Evolutionary conservation across 2,888 invertebrate genomes (phyloP).

Genomic region (Lottia gigantea): DNA sequence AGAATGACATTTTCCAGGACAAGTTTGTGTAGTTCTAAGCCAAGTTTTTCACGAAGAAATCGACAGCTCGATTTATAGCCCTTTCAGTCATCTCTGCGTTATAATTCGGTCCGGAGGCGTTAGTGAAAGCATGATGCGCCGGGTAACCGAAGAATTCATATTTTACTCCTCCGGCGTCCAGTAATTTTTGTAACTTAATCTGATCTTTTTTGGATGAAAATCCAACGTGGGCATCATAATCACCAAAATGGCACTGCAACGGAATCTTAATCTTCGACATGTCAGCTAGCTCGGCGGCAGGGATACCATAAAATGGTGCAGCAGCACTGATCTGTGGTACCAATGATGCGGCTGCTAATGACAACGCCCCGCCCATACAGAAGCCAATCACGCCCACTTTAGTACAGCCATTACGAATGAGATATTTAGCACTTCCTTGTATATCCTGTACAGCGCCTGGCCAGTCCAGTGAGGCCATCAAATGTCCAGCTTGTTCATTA

Average conservation of each 20-base stretch:
- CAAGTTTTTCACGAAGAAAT: constrained; percentile 42
- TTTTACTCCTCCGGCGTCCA: constrained; percentile 27
- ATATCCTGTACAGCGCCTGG: constrained; percentile 49
- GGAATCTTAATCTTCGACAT: constrained; percentile 48
- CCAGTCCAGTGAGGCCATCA: constrained; percentile 50
- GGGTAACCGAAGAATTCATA: constrained; percentile 43
- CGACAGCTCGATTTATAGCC: constrained; percentile 33
- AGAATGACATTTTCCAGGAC: too few relatives aligned
- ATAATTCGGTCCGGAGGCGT: constrained; percentile 37
- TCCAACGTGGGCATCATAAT: constrained; percentile 41
- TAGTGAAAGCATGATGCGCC: constrained; percentile 45
- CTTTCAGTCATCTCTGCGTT: constrained; percentile 31
- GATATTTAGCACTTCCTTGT: constrained; percentile 40
- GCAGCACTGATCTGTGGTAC: constrained; percentile 45
- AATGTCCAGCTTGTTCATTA: constrained; percentile 48
- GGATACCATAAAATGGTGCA: constrained; percentile 59
- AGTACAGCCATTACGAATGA: constrained; percentile 39
- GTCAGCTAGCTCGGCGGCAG: constrained; percentile 38
- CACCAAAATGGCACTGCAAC: constrained; percentile 54
- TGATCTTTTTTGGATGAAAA: constrained; percentile 51
- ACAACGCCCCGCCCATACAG: constrained; percentile 59
- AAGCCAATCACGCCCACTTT: constrained; percentile 56
- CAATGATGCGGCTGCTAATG: constrained; percentile 41
- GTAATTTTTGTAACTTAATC: constrained; percentile 36
- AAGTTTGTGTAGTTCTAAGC: constrained; percentile 4